A percentile compares a stretch with the other conserved stretches of the same genome.
Evolutionary conservation across 92 coral and sea anemone genomes (phyloP).

Genomic region (Micromussa lordhowensis): DNA sequence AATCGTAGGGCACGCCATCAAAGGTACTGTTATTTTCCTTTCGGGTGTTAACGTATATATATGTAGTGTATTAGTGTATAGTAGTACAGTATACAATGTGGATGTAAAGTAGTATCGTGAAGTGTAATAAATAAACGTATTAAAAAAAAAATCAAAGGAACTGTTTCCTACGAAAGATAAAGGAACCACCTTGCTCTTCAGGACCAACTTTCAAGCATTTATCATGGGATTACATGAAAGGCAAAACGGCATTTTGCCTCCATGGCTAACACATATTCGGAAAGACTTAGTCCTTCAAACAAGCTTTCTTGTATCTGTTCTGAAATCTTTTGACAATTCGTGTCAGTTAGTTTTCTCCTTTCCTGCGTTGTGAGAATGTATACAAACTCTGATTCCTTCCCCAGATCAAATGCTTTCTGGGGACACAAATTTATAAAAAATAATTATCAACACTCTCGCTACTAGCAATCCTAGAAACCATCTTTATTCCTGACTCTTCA

Average conservation of each 20-base stretch:
- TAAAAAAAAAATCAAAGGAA: no score
- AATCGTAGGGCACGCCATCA: conserved; percentile 45
- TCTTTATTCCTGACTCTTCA: conserved; percentile 9
- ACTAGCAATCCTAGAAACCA: conserved; percentile 3
- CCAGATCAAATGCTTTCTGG: conserved; percentile 51
- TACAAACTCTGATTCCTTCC: conserved; percentile 35
- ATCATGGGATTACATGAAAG: conserved; percentile 59
- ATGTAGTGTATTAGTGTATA: no score
- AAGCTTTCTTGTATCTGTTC: conserved; percentile 66
- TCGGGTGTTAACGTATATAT: no score
- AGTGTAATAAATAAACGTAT: no score
- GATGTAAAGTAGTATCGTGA: no score
- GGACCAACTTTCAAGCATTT: conserved; percentile 55
- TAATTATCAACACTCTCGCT: conserved; percentile 11
- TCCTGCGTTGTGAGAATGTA: conserved; percentile 48
- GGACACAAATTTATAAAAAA: conserved; percentile 48
- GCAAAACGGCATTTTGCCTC: conserved; percentile 67
- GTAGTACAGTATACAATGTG: no score
- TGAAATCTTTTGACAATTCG: conserved; percentile 55
- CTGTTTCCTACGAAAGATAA: conserved; percentile 63
- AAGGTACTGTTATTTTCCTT: conserved; percentile 49
- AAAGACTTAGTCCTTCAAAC: conserved; percentile 62
- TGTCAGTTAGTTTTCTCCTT: conserved; percentile 47
- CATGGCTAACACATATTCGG: conserved; percentile 67
- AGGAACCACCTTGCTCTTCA: conserved; percentile 62